Evolutionary conservation across 2,113 vertebrate genomes (phyloP).

Genomic region (Poecilia latipinna): DNA sequence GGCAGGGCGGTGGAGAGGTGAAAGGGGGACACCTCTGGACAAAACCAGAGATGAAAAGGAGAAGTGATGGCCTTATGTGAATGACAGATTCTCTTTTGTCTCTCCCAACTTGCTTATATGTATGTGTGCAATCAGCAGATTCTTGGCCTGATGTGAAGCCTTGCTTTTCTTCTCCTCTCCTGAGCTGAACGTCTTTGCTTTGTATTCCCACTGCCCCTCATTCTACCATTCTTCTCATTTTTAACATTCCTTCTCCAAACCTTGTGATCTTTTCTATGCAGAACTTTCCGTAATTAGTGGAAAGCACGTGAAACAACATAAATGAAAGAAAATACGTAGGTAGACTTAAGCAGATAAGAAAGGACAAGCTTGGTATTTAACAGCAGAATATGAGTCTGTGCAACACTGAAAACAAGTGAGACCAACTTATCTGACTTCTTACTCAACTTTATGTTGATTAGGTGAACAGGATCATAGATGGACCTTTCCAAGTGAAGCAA

Average conservation of each 20-base stretch:
- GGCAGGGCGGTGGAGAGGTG: conserved; percentile 64
- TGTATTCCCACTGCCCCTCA: conserved; percentile 67
- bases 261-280: conserved; percentile 26
- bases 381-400: too few species aligned
- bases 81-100: conserved; percentile 77
- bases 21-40: conserved; percentile 72
- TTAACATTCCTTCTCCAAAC: conserved; percentile 71
- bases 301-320: too few species aligned
- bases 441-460: too few species aligned
- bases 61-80: conserved; percentile 72
- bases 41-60: conserved; percentile 76
- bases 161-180: conserved; percentile 72
- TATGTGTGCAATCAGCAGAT: conserved; percentile 85
- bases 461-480: too few species aligned
- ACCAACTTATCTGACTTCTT: too few species aligned
- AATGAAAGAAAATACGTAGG: too few species aligned
- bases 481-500: too few species aligned
- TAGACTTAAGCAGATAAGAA: too few species aligned
- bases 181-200: conserved; percentile 73
- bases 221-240: conserved; percentile 70
- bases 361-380: too few species aligned
- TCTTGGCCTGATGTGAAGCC: conserved; percentile 75
- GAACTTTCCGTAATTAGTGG: not conserved
- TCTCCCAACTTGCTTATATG: conserved; percentile 68
- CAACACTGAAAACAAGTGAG: too few species aligned